Evolutionary conservation across 2,113 vertebrate species (phyloP).

Genomic region (Okapia johnstoni): DNA sequence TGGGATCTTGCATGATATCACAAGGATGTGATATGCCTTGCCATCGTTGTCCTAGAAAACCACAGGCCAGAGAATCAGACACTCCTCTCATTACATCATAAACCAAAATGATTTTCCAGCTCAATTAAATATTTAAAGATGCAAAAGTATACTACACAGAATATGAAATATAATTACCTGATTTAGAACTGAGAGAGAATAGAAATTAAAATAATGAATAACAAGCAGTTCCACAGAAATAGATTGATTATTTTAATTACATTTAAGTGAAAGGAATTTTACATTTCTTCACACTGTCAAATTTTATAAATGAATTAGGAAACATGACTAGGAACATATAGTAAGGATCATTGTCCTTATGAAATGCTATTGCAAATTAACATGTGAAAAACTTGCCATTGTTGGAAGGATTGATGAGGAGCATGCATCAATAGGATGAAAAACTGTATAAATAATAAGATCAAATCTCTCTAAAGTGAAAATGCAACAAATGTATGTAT

Average conservation of each 20-base stretch:
- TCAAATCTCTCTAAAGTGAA: not conserved
- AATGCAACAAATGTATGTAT: not conserved
- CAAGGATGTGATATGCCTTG: not conserved
- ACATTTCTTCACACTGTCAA: not conserved
- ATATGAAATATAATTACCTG: not conserved
- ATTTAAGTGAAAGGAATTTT: not conserved
- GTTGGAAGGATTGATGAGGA: not conserved
- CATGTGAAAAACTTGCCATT: not conserved
- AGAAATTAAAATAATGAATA: not conserved
- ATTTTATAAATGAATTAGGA: conserved; percentile 25
- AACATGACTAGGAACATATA: not conserved
- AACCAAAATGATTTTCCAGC: not conserved
- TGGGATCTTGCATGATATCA: not conserved
- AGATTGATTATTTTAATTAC: conserved; percentile 9
- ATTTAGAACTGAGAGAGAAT: not conserved
- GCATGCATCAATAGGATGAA: not conserved
- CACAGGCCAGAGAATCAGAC: not conserved
- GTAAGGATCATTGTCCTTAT: not conserved
- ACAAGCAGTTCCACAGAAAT: not conserved
- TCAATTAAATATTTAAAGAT: not conserved
- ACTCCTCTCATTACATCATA: not conserved
- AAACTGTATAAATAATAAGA: not conserved
- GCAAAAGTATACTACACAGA: not conserved
- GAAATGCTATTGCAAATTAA: not conserved
- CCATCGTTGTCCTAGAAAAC: not conserved